A percentile compares a stretch with the other conserved stretches of the same genome.
phyloP scores from a whole-genome alignment of 53 echinoderm and acorn worm species.

The Glandiceps talaboti region DNA sequence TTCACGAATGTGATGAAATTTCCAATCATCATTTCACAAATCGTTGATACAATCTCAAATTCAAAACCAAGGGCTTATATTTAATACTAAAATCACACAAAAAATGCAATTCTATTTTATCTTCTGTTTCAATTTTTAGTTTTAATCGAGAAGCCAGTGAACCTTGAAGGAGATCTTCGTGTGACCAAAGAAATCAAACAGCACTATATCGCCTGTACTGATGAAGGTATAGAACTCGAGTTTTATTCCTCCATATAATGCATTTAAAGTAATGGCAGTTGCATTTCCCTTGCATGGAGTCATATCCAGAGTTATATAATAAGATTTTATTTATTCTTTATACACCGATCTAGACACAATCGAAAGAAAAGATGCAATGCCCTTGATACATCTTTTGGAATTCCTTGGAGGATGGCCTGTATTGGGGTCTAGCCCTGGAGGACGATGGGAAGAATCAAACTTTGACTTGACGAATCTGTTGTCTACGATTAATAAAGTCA shows the following conservation, averaged over 20 bases:
- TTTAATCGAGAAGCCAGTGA: neutral
- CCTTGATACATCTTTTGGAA: conserved; percentile 44
- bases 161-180: neutral
- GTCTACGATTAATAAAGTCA: conserved; percentile 30
- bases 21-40: too few species aligned
- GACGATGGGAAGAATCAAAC: conserved; percentile 34
- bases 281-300: too few species aligned
- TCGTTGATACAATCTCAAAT: too few species aligned
- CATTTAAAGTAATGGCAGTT: too few species aligned
- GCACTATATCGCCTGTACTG: neutral
- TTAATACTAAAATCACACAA: too few species aligned
- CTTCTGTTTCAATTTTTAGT: too few species aligned
- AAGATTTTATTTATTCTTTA: too few species aligned
- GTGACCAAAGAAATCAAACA: neutral
- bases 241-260: too few species aligned
- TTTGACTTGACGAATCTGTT: conserved; percentile 48
- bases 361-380: conserved; percentile 35
- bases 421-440: conserved; percentile 31
- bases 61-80: too few species aligned
- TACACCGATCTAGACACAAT: conserved; percentile 53
- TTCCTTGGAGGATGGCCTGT: conserved; percentile 78
- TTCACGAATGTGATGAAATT: too few species aligned
- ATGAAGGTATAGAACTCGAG: neutral
- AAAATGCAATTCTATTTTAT: too few species aligned
- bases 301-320: too few species aligned